Evolutionary conservation across 2,797 vertebrate species (phyloP).

Genomic region (Carcharodon carcharias): DNA sequence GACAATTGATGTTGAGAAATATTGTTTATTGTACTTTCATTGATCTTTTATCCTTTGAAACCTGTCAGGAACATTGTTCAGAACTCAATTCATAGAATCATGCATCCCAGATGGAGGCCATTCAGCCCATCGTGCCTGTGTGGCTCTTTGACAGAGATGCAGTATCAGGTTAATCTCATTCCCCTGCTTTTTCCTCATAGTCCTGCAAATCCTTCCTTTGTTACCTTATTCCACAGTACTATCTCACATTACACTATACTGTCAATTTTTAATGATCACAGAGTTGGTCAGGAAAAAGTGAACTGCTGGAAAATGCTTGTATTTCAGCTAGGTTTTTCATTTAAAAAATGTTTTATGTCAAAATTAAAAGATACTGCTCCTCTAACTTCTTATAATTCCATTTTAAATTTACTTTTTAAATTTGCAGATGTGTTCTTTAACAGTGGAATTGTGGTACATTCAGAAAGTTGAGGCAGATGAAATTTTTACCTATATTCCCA

Average conservation of each 20-base stretch:
- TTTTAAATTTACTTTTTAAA: background rate
- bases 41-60: background rate
- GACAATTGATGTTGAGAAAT: background rate
- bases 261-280: background rate
- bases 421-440: background rate
- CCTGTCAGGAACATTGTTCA: background rate
- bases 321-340: background rate
- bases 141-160: background rate
- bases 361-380: background rate
- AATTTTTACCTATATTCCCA: background rate
- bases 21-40: background rate
- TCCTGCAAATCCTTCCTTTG: background rate
- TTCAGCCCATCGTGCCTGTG: background rate
- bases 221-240: background rate
- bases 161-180: background rate
- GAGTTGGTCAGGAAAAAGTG: background rate
- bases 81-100: background rate
- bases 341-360: background rate
- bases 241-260: background rate
- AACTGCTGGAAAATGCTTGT: background rate
- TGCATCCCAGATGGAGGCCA: background rate
- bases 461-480: background rate
- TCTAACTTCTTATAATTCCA: background rate
- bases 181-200: background rate
- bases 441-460: background rate